These are phyloP conservation scores for Sebastiscus albofasciatus DNA, from an alignment of 2,797 vertebrate genomes.

Conservation along the genomic window DNA sequence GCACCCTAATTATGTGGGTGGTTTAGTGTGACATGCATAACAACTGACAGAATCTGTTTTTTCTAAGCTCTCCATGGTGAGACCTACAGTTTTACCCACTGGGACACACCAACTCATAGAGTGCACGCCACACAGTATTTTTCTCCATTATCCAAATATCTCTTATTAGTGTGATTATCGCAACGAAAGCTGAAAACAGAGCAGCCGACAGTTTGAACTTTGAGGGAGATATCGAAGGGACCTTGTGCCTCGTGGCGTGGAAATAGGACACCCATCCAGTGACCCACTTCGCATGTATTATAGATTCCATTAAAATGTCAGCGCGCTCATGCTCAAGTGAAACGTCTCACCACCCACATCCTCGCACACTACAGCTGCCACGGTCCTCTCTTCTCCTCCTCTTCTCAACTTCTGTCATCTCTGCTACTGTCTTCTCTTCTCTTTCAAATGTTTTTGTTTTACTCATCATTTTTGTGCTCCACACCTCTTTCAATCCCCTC, in stretches of 20 bases:
- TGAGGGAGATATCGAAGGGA: conserved; percentile 33
- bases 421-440: neutral
- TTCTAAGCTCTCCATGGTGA: neutral
- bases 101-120: neutral
- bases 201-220: conserved; percentile 29
- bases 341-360: conserved; percentile 65
- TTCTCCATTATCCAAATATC: neutral
- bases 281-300: conserved; percentile 71
- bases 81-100: neutral
- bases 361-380: conserved; percentile 48
- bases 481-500: neutral
- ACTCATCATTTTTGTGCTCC: neutral
- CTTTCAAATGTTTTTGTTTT: neutral
- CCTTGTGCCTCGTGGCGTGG: conserved; percentile 29
- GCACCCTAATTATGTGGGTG: neutral
- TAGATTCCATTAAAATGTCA: conserved; percentile 79
- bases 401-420: conserved; percentile 35
- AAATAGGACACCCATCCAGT: conserved; percentile 62
- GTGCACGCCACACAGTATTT: neutral
- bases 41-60: neutral
- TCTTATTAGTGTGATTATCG: neutral
- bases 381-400: conserved; percentile 33
- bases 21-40: neutral
- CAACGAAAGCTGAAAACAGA: neutral
- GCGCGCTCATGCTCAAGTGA: conserved; percentile 55